Conservation (phyloP, 2,888 invertebrate genomes). For the Sminthurides aquaticus region DNA sequence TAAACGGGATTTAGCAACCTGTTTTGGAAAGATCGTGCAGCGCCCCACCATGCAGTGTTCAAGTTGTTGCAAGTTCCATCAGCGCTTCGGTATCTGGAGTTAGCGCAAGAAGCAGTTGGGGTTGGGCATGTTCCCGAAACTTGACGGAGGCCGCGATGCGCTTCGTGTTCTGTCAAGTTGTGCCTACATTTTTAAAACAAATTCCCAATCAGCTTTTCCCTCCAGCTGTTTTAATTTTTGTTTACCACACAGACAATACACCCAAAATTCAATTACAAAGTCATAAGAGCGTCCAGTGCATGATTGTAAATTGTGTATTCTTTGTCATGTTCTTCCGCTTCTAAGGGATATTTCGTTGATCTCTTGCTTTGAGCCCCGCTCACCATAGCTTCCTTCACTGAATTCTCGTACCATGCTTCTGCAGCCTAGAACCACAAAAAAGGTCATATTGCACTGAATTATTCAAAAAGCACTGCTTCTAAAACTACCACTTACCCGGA, state of each 20-base stretch:
- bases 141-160: slow-evolving; percentile 5
- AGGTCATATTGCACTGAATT: not conserved
- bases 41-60: slow-evolving; percentile 44
- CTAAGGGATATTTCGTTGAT: slow-evolving; percentile 15
- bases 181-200: slow-evolving; percentile 2
- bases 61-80: slow-evolving; percentile 46
- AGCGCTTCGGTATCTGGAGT: slow-evolving; percentile 36
- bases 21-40: slow-evolving; percentile 41
- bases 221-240: not conserved
- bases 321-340: slow-evolving; percentile 14
- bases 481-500: not conserved
- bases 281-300: slow-evolving; percentile 19
- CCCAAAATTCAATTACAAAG: slow-evolving; percentile 7
- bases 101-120: slow-evolving; percentile 12
- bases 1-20: slow-evolving; percentile 43
- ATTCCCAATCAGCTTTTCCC: not conserved
- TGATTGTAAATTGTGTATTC: slow-evolving; percentile 8
- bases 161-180: slow-evolving; percentile 9
- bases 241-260: no score
- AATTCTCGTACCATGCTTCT: not conserved
- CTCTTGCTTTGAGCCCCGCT: slow-evolving; percentile 4
- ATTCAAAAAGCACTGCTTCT: not conserved
- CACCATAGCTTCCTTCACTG: not conserved
- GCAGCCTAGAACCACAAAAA: slow-evolving; percentile 5
- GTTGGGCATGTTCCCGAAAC: slow-evolving; percentile 22